A percentile compares a stretch with the other conserved stretches of the same genome.
Conservation (phyloP, 2,797 vertebrate species). For the Melanotaenia boesemani region DNA sequence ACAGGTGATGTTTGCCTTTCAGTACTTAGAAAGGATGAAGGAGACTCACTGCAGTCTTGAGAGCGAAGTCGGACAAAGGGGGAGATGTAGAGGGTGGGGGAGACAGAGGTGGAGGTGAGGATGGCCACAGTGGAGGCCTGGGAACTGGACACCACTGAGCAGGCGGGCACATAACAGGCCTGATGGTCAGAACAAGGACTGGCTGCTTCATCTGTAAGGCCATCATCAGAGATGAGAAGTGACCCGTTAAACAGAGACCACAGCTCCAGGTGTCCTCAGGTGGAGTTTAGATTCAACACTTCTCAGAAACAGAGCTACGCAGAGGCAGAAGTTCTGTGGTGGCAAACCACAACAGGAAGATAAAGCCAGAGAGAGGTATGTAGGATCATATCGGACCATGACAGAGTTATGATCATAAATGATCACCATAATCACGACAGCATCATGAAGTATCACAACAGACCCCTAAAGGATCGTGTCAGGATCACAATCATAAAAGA, state of each 20-base stretch:
- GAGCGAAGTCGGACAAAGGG: constrained; percentile 86
- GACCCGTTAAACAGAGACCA: constrained; percentile 22
- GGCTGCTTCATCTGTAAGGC: constrained; percentile 87
- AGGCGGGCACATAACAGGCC: constrained; percentile 89
- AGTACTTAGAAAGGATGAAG: constrained; percentile 19
- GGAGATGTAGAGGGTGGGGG: constrained; percentile 82
- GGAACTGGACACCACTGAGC: constrained; percentile 86
- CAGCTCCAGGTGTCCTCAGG: background rate
- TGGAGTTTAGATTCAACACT: background rate
- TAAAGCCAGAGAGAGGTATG: background rate
- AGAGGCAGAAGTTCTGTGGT: constrained; percentile 4
- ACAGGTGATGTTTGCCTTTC: background rate
- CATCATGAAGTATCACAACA: too few relatives aligned
- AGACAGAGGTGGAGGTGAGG: constrained; percentile 50
- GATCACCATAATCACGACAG: too few relatives aligned
- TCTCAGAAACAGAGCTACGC: background rate
- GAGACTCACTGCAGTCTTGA: constrained; percentile 91
- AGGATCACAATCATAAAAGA: too few relatives aligned
- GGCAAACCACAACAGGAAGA: background rate
- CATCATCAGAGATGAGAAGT: constrained; percentile 41
- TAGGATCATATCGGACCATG: too few relatives aligned
- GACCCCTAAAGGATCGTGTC: too few relatives aligned
- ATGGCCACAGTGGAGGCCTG: constrained; percentile 44
- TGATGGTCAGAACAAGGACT: constrained; percentile 90
- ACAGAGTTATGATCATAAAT: too few relatives aligned